Base-by-base conservation (phyloP, 2,797 vertebrate species). In the Taeniopygia guttata region DNA sequence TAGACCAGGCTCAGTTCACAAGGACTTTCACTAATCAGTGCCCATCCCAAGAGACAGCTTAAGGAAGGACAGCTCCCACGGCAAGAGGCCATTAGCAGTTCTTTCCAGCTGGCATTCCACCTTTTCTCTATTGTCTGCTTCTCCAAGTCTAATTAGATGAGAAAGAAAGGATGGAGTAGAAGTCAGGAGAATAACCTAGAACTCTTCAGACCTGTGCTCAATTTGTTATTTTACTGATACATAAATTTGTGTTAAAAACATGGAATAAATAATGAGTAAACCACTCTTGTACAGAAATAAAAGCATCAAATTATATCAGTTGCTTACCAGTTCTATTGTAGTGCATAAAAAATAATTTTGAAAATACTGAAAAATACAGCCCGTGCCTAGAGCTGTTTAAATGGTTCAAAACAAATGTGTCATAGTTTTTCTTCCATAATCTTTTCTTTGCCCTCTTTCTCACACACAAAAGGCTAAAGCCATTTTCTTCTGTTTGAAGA, bases 391-490 rank as follows among this genome's bases (percentile, higher is more conserved):
- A 93, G 55, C 51, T 88, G 36, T 67, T 93, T 51, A 76, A 93
- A 69, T 48, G 10, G 30, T 73, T 91, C 67, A 84, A 84, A 95
- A 63, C 36, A 78, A 88, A 86, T 32, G 10, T 79, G 48, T 63
- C 69, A 43, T 72, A 48, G 66, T 95, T 90, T 62, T 51, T 46
- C 32, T 92, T 72, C 69, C 55, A n/a, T 81, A 74, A 90, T 64
- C 60, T 92, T 78, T 83, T 88, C 51, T 84, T 90, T 88, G 36
- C 27, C 36, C 72, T 94, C 75, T 74, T 93, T 78, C 74, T 96
- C 74, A 77, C 2, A 8, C 45, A 79, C 66, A 93, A 76, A 90
- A 91, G 16, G 25, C 59, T 84, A 84, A 90, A 88, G 67, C 13
- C 34, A 59, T 72, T 83, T 92, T 74, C 42, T 86, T 90, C 70